Percentiles rank a stretch among this genome's conserved stretches.
phyloP scores from a whole-genome alignment of 92 coral and sea anemone species.

The Porites rus region DNA sequence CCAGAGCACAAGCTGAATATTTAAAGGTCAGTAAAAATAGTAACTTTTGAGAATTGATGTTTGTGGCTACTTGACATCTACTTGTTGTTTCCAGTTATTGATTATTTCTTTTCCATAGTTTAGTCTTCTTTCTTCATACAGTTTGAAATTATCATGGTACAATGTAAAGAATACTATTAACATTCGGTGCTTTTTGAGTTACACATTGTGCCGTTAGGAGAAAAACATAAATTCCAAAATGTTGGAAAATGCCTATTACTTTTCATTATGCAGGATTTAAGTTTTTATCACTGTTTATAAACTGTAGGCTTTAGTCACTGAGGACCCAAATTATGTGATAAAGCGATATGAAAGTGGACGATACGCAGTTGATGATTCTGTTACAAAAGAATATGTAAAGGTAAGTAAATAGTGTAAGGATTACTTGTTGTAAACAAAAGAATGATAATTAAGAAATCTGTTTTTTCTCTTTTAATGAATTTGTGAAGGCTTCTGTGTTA shows the following conservation, averaged over 20 bases:
- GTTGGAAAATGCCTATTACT: no score
- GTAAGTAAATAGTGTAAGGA: constrained; percentile 40
- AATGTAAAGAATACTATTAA: no score
- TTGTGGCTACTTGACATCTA: no score
- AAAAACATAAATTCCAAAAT: neutral
- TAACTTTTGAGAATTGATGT: neutral
- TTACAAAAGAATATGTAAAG: constrained; percentile 85
- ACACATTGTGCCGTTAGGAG: neutral
- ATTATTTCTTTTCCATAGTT: no score
- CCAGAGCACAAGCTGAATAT: constrained; percentile 93
- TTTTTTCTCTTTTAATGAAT: no score
- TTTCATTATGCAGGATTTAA: neutral
- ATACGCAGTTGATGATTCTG: constrained; percentile 87
- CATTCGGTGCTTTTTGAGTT: no score
- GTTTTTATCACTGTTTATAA: neutral
- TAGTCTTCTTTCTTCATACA: no score
- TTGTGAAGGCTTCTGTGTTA: no score
- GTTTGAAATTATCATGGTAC: no score
- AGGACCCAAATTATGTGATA: constrained; percentile 93
- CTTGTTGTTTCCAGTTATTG: neutral
- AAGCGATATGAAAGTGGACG: constrained; percentile 94
- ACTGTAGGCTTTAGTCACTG: constrained; percentile 83
- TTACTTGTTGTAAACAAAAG: no score
- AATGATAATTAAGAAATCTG: no score
- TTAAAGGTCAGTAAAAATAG: constrained; percentile 64